Base-by-base conservation (phyloP, 2,113 vertebrate species). In the Misgurnus anguillicaudatus region DNA sequence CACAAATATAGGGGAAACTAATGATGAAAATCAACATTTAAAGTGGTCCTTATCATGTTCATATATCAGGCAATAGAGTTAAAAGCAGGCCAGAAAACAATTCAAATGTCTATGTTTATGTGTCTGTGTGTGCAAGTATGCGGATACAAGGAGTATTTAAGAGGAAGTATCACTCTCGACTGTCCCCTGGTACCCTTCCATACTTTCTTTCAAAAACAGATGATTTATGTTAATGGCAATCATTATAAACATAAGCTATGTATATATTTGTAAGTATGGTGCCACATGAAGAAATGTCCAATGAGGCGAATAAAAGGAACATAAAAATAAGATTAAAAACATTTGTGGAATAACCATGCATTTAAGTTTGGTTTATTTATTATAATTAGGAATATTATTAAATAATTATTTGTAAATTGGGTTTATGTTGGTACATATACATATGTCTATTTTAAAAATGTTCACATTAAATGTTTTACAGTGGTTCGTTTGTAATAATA, bases 301-400 rank as follows among this genome's bases (percentile, higher is more conserved):
- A n/a, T 21, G 53, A 55, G 55, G 57, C 38, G 62, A 41, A 73
- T 11, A 64, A 21, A 31, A 36, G 62, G 42, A 74, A 68, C 42
- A 51, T 42, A 41, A 51, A 21, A 41, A 4, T 63, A 57, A 57
- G 9, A 65, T 72, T 80, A 38, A 57, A 78, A 80, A 60, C 24
- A 76, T 60, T 57, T 47, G 73, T 76, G 79, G 63, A 80, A 51
- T 5, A 57, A 45, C 11, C n/a, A 51, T 21, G n/a, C 17, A 21
- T 2, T 11, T 76, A 45, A 19, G 53, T 57, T 57, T 57, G 16
- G 60, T 63, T 51, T 64, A 31, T 19, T 64, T 75, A 51, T 17
- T 41, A 9, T n/a, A 14, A 11, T 10, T 24, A 45, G 7, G 42
- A 45, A 45, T 45, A 45, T 45, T 45, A 45, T 45, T 45, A 10